Base-by-base conservation (phyloP, 2,113 vertebrate genomes). In the Cyphomyrus discorhynchus region DNA sequence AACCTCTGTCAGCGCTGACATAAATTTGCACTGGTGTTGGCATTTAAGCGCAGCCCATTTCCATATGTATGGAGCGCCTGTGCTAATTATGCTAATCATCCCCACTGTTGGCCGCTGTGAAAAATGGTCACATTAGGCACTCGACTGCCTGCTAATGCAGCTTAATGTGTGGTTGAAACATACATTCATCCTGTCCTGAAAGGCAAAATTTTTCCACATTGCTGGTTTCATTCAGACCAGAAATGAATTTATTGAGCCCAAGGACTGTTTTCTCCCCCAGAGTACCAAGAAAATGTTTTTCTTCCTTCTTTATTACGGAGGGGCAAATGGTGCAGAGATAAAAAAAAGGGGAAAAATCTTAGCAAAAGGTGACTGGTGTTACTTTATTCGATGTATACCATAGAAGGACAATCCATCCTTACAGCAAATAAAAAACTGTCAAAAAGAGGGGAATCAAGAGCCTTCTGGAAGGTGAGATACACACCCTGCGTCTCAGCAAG, bases 21-120 rank as follows among this genome's bases (percentile, higher is more conserved):
- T 97, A 97, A 97, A 98, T 98, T 97, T 97, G 96, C 97, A 97
- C 95, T 95, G 94, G 96, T 96, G 97, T 95, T 97, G 97, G 97
- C 97, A 97, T 97, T 97, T 97, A 97, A 96, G 96, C 96, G 95
- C 96, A 96, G 95, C 95, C 96, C 95, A 98, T 98, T 98, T 98
- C 97, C 97, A 98, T 98, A 97, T 98, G 97, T 97, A 98, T 97
- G 96, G 97, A 95, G 96, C 96, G 96, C 97, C 96, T 97, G 96
- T 97, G 96, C 97, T 98, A 98, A 97, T 97, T 97, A 98, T 98
- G 97, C 97, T 98, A 98, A 98, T 97, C 97, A 97, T 96, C 96
- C 96, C 94, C 96, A 97, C 96, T 97, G 97, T 97, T 96, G 97
- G 97, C 96, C 96, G 96, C 96, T 97, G 97, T 97, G 97, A 97